Evolutionary conservation across 2,888 invertebrate genomes (phyloP).

Genomic region (Zygogramma bicolorata): DNA sequence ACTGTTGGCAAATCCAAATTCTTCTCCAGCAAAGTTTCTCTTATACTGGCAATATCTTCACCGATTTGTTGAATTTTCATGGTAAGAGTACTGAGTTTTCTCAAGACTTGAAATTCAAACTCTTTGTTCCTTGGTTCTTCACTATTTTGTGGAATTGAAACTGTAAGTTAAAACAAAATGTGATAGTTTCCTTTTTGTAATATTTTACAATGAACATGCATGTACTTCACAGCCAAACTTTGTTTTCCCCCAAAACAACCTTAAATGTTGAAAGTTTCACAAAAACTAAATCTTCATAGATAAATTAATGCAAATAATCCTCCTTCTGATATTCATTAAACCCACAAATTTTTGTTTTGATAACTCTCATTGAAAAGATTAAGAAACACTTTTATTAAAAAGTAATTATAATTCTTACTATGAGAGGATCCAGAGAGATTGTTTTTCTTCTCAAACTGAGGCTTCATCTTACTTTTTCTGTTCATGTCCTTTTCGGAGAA

Average conservation of each 20-base stretch:
- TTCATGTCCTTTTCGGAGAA: too few relatives aligned
- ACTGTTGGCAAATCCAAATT: background rate
- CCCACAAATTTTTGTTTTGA: background rate
- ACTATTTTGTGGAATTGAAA: background rate
- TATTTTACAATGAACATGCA: background rate
- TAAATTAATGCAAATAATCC: too few relatives aligned
- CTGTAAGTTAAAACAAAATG: background rate
- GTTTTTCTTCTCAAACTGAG: too few relatives aligned
- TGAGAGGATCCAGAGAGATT: too few relatives aligned
- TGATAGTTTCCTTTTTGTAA: background rate
- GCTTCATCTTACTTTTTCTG: too few relatives aligned
- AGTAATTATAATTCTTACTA: too few relatives aligned
- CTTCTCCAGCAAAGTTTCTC: background rate
- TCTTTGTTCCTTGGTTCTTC: background rate
- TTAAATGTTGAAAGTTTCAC: background rate
- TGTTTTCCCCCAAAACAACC: background rate
- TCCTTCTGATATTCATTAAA: too few relatives aligned
- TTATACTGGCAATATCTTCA: background rate
- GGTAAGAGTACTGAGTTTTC: background rate
- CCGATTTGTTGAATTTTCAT: background rate
- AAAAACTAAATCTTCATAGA: too few relatives aligned
- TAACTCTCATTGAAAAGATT: too few relatives aligned
- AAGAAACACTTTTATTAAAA: too few relatives aligned
- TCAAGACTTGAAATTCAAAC: background rate
- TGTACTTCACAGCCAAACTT: background rate